phyloP scores from a whole-genome alignment of 2,888 invertebrate species.

The Apotomis turbidana region DNA sequence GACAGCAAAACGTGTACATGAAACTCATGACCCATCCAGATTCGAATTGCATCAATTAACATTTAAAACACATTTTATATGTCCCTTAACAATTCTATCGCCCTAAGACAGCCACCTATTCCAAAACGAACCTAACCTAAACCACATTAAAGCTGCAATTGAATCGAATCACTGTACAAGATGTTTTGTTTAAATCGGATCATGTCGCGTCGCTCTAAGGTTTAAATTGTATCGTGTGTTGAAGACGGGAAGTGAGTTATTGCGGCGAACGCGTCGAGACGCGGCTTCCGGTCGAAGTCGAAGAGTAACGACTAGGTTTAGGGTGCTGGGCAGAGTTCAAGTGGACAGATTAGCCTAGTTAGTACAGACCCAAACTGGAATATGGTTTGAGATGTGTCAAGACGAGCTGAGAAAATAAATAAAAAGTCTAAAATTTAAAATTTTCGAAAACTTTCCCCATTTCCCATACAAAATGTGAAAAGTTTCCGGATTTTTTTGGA shows the following conservation, averaged over 20 bases:
- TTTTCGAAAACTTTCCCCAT: no score
- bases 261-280: conserved; percentile 30
- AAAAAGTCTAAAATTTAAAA: no score
- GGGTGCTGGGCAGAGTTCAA: conserved; percentile 21
- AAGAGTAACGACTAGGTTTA: background rate
- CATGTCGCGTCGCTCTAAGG: background rate
- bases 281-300: conserved; percentile 18
- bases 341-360: conserved; percentile 13
- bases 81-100: background rate
- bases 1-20: no score
- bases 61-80: background rate
- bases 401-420: no score
- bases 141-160: background rate
- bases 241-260: conserved; percentile 32
- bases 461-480: no score
- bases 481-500: no score
- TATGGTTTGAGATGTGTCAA: no score
- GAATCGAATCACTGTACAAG: background rate
- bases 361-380: no score
- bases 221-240: background rate
- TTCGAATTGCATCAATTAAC: no score
- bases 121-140: background rate
- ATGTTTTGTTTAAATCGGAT: background rate
- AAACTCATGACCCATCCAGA: no score
- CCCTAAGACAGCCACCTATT: background rate